phyloP scores from a whole-genome alignment of 2,113 vertebrate genomes.

The Mungos mungo region DNA sequence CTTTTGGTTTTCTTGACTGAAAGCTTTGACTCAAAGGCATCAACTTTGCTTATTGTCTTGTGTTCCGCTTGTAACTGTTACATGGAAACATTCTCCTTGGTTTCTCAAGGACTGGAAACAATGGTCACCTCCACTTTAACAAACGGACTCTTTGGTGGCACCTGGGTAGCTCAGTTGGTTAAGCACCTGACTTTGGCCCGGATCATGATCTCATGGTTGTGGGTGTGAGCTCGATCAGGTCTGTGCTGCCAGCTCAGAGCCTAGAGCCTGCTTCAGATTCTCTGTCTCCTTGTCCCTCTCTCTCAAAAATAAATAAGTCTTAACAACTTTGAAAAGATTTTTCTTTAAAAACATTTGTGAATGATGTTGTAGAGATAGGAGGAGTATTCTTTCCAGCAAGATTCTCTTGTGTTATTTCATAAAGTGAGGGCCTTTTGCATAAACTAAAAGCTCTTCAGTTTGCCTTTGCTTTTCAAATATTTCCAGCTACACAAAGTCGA shows the following conservation, averaged over 20 bases:
- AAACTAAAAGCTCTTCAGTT: not conserved
- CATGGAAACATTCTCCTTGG: not conserved
- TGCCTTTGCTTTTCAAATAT: not conserved
- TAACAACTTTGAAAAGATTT: not conserved
- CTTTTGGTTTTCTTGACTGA: not conserved
- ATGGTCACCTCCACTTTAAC: not conserved
- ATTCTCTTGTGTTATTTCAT: not conserved
- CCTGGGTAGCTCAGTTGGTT: too few relatives aligned
- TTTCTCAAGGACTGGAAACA: not conserved
- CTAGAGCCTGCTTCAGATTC: too few relatives aligned
- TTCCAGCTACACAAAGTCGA: not conserved
- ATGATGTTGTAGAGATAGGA: not conserved
- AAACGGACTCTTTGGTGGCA: not conserved
- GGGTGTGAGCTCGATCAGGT: too few relatives aligned
- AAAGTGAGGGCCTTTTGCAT: not conserved
- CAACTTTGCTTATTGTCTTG: not conserved
- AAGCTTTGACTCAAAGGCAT: not conserved
- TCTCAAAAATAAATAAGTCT: too few relatives aligned
- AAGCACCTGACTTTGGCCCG: too few relatives aligned
- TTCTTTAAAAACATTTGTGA: not conserved
- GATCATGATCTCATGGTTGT: too few relatives aligned
- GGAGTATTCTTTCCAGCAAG: not conserved
- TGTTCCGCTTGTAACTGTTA: not conserved
- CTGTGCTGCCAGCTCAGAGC: too few relatives aligned
- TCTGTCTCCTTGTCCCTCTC: too few relatives aligned